These are phyloP conservation scores for Megaceryle maxima DNA, from an alignment of 2,113 vertebrate species.

Conservation along the genomic window DNA sequence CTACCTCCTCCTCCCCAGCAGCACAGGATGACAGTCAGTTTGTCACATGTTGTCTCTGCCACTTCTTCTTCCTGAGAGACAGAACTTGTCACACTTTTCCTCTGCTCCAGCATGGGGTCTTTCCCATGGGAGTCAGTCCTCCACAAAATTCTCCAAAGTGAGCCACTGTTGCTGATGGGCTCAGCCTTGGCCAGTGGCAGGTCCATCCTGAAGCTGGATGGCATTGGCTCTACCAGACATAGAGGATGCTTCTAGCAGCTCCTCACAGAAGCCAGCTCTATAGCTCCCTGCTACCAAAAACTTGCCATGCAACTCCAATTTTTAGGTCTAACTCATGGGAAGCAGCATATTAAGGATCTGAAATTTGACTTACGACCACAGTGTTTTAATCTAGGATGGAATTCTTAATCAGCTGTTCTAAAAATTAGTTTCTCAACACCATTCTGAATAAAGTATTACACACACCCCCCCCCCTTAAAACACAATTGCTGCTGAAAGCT, in stretches of 20 bases:
- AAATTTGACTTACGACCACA: not conserved
- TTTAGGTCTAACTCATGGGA: not conserved
- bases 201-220: not conserved
- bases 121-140: not conserved
- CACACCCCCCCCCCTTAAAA: not conserved
- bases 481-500: not conserved
- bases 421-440: not conserved
- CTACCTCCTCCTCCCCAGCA: not conserved
- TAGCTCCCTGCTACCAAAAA: not conserved
- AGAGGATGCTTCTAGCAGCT: not conserved
- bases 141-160: not conserved
- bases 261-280: not conserved
- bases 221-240: not conserved
- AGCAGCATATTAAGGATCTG: not conserved
- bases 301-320: not conserved
- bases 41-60: no score
- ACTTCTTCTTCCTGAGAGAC: not conserved
- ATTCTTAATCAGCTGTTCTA: not conserved
- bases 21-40: not conserved
- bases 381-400: not conserved
- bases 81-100: not conserved
- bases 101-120: not conserved
- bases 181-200: accelerated
- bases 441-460: not conserved
- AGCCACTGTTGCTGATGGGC: not conserved